Evolutionary conservation across 1,140 invertebrate genomes (phyloP).

Genomic region (Aphis gossypii): DNA sequence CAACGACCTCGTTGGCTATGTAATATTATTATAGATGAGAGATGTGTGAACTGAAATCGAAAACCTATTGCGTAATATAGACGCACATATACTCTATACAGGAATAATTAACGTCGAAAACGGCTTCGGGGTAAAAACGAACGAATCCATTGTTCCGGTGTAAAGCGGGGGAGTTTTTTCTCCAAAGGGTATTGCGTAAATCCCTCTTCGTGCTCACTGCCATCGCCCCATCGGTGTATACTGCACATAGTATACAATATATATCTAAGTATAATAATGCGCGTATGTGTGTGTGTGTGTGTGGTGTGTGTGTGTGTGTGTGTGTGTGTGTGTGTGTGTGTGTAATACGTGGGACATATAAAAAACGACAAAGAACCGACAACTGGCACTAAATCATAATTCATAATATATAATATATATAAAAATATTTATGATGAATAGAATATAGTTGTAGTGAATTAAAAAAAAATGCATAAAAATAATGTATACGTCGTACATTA

Average conservation of each 20-base stretch:
- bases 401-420: not conserved
- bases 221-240: not conserved
- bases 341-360: not conserved
- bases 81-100: not conserved
- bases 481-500: slow-evolving; percentile 9
- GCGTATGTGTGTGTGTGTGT: no score
- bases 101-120: slow-evolving; percentile 27
- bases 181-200: slow-evolving; percentile 49
- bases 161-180: not conserved
- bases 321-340: not conserved
- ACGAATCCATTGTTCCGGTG: slow-evolving; percentile 8
- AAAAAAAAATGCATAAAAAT: not conserved
- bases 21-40: not conserved
- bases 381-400: not conserved
- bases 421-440: not conserved
- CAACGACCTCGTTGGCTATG: slow-evolving; percentile 35
- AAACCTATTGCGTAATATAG: slow-evolving; percentile 26
- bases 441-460: not conserved
- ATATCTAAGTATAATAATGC: not conserved
- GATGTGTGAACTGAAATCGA: slow-evolving; percentile 30
- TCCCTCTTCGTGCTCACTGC: not conserved
- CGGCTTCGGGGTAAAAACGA: slow-evolving; percentile 48
- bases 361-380: slow-evolving; percentile 21
- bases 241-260: not conserved
- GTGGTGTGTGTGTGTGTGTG: no score